Percentiles rank a stretch among this genome's conserved stretches.
phyloP scores from a whole-genome alignment of 1,140 invertebrate genomes.

The Melipona quadrifasciata region DNA sequence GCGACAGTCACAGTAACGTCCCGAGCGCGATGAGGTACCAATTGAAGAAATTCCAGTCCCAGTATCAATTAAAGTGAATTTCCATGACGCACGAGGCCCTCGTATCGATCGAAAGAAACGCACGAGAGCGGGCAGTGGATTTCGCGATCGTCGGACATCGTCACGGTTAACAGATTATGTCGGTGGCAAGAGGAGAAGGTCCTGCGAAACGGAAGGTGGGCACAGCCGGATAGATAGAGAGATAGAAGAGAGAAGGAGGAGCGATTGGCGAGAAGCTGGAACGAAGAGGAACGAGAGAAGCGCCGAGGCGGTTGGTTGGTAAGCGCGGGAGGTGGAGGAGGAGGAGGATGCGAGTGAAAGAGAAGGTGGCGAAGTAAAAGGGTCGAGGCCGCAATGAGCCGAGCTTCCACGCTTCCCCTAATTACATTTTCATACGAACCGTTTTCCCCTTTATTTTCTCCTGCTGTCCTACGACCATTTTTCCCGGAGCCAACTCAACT shows the following conservation, averaged over 20 bases:
- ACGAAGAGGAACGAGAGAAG: not conserved
- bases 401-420: constrained; percentile 77
- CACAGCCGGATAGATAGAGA: not conserved
- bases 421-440: constrained; percentile 79
- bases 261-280: not conserved
- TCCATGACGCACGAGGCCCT: no score
- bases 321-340: not conserved
- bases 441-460: constrained; percentile 76
- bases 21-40: no score
- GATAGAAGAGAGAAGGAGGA: not conserved
- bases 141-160: constrained; percentile 34
- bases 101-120: not conserved
- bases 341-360: constrained; percentile 41
- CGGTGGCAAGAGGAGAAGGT: constrained; percentile 60
- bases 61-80: not conserved
- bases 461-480: constrained; percentile 70
- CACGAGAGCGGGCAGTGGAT: constrained; percentile 24
- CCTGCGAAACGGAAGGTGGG: constrained; percentile 20
- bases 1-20: not conserved
- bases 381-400: constrained; percentile 76
- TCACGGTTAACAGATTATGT: constrained; percentile 74
- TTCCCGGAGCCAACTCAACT: constrained; percentile 63
- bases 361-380: constrained; percentile 66
- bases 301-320: no score
- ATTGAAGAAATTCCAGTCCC: not conserved